A percentile compares a stretch with the other conserved stretches of the same genome.
phyloP scores from a whole-genome alignment of 1,140 invertebrate genomes.

The Papilio polyxenes region DNA sequence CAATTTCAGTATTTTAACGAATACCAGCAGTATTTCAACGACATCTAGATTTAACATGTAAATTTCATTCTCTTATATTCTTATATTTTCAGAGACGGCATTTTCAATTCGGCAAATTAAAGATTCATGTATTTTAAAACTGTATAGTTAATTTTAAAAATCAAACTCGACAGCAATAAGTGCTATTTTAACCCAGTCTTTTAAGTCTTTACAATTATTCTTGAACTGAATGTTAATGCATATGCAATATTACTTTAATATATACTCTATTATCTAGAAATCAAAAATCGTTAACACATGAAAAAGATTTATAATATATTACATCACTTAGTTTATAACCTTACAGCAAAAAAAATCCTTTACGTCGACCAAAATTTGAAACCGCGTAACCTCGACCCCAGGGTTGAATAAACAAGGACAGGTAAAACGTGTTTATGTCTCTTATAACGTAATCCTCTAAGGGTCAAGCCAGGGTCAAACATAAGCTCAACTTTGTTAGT shows the following conservation, averaged over 20 bases:
- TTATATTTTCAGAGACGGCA: neutral
- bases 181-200: too few species aligned
- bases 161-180: neutral
- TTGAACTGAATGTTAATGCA: too few species aligned
- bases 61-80: neutral
- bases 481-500: neutral
- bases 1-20: neutral
- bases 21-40: neutral
- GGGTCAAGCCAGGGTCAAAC: neutral
- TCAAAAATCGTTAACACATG: too few species aligned
- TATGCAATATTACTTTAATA: too few species aligned
- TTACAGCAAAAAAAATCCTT: neutral
- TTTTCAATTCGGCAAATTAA: neutral
- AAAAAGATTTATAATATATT: neutral
- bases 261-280: too few species aligned
- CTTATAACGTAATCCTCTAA: neutral
- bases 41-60: neutral
- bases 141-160: neutral
- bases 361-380: neutral
- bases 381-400: constrained; percentile 12
- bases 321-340: neutral
- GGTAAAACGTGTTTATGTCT: constrained; percentile 4
- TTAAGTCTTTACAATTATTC: too few species aligned
- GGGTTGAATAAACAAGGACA: neutral
- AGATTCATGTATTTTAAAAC: neutral